Base-by-base conservation (phyloP, 2,888 invertebrate genomes). In the Lasioglossum villosulum region DNA sequence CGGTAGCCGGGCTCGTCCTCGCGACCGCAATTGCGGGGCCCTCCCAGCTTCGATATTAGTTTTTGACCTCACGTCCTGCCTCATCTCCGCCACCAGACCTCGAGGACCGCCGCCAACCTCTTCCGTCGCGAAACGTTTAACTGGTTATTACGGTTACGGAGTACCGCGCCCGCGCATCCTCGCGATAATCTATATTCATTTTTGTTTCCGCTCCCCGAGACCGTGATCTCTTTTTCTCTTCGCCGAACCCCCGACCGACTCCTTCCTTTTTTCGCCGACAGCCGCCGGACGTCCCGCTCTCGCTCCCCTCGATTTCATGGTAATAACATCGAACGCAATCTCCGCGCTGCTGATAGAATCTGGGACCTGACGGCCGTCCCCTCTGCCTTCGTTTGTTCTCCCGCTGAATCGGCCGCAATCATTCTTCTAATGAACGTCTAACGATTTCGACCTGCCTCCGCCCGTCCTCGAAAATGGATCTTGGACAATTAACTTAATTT, bases 41-140 rank as follows among this genome's bases (percentile, higher is more conserved):
- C 88, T 86, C 82, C 86, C 92, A 87, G 92, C 88, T 92, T 93
- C 93, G 94, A 94, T 94, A 94, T 94, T 94, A 94, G 94, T 94
- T 94, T 94, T 94, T 92, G 94, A 92, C 83, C 86, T 81, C 87
- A 68, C 90, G 83, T 72, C 78, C 83, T 86, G 89, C 80, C 63
- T 80, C 86, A 73, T 83, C 84, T 34, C 72, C 56, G 39, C 66
- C 39, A 16, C 77, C 59, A 75, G 78, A 74, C 48, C 73, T 75
- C 79, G 66, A 19, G 48, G 76, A 70, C 87, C 56, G 56, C 56
- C 56, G 23, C 34, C 48, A 71, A 73, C 75, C 12, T 45, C 37
- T 80, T 56, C 79, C 83, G 78, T 89, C 88, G 84, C 84, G 82
- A 82, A 85, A 77, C 87, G 84, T 83, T 94, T 92, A 93, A 93